Evolutionary conservation across 92 coral and sea anemone species (phyloP).

Genomic region (Heliopora coerulea): DNA sequence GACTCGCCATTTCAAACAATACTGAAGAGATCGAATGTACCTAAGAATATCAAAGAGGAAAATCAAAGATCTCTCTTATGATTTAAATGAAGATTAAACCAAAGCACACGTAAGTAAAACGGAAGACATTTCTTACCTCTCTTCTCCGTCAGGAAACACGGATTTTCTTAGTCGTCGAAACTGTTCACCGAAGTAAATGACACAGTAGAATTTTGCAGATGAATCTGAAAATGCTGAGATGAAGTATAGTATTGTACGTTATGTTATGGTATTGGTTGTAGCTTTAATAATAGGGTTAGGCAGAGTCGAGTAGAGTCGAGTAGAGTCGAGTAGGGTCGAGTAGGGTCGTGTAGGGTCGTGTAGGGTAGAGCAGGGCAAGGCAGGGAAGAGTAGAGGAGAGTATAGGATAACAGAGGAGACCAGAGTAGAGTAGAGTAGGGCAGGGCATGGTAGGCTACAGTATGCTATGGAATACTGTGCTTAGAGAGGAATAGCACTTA

Average conservation of each 20-base stretch:
- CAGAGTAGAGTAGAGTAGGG: not conserved
- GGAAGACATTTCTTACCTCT: no score
- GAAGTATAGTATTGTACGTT: not conserved
- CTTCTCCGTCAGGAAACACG: slow-evolving; percentile 82
- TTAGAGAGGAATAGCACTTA: not conserved
- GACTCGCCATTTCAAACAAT: slow-evolving; percentile 88
- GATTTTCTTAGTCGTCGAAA: slow-evolving; percentile 79
- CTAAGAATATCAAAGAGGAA: slow-evolving; percentile 41
- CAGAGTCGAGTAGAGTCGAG: not conserved
- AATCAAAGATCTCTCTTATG: not conserved
- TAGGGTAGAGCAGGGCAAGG: not conserved
- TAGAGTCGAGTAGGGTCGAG: not conserved
- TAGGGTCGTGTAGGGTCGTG: not conserved
- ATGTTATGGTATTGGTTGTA: not conserved
- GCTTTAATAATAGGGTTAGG: not conserved
- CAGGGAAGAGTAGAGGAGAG: slow-evolving; percentile 2
- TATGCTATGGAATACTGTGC: not conserved
- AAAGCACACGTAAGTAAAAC: no score
- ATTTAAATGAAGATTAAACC: no score
- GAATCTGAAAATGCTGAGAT: slow-evolving; percentile 77
- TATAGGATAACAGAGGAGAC: not conserved
- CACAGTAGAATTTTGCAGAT: slow-evolving; percentile 80
- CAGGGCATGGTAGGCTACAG: not conserved
- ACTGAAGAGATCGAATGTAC: slow-evolving; percentile 88
- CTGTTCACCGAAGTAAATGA: slow-evolving; percentile 86